These are phyloP conservation scores for Caloenas nicobarica DNA, from an alignment of 2,113 vertebrate genomes.

Conservation along the genomic window DNA sequence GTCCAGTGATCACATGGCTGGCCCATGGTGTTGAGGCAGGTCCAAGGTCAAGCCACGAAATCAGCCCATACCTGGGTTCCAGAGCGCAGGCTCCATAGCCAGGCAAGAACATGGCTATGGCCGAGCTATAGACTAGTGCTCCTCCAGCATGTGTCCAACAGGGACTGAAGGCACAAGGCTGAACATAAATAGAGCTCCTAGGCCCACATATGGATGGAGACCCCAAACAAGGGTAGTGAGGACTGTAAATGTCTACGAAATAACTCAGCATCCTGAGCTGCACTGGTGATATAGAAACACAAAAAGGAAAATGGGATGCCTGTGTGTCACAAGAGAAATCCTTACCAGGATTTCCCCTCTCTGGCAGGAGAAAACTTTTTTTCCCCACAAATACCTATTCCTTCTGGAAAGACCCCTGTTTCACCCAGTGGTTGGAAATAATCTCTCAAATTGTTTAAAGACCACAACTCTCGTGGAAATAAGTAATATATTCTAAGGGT, in stretches of 20 bases:
- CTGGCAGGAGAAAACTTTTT: neutral
- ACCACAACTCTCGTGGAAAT: neutral
- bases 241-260: neutral
- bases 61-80: neutral
- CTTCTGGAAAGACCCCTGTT: neutral
- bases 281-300: neutral
- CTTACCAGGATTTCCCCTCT: neutral
- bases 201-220: neutral
- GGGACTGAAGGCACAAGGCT: neutral
- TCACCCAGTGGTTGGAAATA: neutral
- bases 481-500: neutral
- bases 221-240: neutral
- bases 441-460: neutral
- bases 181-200: neutral
- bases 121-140: neutral
- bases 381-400: neutral
- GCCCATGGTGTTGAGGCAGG: neutral
- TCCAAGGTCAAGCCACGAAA: neutral
- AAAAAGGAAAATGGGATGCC: fast-evolving
- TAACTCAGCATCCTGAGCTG: neutral
- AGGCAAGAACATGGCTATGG: neutral
- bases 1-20: neutral
- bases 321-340: neutral
- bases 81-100: neutral
- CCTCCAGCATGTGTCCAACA: neutral